phyloP scores from a whole-genome alignment of 92 coral and sea anemone species.

The Phymanthus crucifer region DNA sequence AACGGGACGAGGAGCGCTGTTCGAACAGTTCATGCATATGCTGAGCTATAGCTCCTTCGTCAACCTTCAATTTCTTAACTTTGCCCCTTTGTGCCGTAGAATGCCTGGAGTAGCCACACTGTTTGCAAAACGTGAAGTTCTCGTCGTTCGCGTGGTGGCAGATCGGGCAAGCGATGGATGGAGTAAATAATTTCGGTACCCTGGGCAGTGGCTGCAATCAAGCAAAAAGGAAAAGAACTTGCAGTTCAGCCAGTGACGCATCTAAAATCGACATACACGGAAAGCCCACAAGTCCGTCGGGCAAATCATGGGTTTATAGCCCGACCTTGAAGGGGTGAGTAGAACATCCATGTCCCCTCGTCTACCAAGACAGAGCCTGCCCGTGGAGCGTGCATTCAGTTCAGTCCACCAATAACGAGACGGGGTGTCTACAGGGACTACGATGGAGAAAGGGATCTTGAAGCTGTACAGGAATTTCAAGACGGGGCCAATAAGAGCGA shows the following conservation, averaged over 20 bases:
- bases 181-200: slow-evolving; percentile 28
- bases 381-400: slow-evolving; percentile 12
- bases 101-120: slow-evolving; percentile 46
- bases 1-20: slow-evolving; percentile 5
- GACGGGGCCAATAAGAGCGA: slow-evolving; percentile 36
- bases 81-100: slow-evolving; percentile 11
- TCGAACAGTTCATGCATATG: neutral
- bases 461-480: slow-evolving; percentile 18
- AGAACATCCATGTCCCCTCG: neutral
- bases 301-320: neutral
- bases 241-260: slow-evolving; percentile 45
- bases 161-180: slow-evolving; percentile 42
- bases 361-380: slow-evolving; percentile 1
- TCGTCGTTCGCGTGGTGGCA: slow-evolving; percentile 53
- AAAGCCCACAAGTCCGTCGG: slow-evolving; percentile 7
- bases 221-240: slow-evolving; percentile 25
- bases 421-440: slow-evolving; percentile 17
- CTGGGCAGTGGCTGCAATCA: slow-evolving; percentile 37
- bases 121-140: slow-evolving; percentile 50
- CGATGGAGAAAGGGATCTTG: neutral
- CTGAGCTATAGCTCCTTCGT: neutral
- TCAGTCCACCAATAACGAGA: slow-evolving; percentile 30
- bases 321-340: slow-evolving; percentile 1
- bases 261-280: slow-evolving; percentile 1
- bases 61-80: slow-evolving; percentile 24